Base-by-base conservation (phyloP, 1,140 invertebrate species). In the Schmidtea mediterranea region DNA sequence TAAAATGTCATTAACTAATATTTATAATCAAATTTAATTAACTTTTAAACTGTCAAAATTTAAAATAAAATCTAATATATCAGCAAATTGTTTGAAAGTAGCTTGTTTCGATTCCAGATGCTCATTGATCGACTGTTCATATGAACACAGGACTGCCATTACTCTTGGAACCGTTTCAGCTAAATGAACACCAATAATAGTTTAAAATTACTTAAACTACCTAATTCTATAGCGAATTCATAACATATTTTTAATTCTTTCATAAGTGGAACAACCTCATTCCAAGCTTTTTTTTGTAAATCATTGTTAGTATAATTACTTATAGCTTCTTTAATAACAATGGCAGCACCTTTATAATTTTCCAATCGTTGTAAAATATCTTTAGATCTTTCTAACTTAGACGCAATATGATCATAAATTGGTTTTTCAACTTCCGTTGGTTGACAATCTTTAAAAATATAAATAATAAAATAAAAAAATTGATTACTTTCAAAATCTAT, bases 31-130 rank as follows among this genome's bases (percentile, higher is more conserved):
- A 26, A 19, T 16, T 23, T 16, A 23, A 54, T 64, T 66, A 67
- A 79, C 78, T 71, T 89, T 90, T 57, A 82, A 74, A 66, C 87
- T 82, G 67, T 89, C 83, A 69, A 90, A 90, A 65, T 84, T 86
- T 21, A 89, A 69, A 15, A 86, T 82, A 62, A 89, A 90, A 66
- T 87, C 82, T 49, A 89, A 68, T 56, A 89, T 82, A 66, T 86
- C 79, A 12, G 82, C 82, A 65, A 90, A 78, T 65, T 89, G 84
- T 63, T 87, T 87, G 52, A 87, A 82, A 40, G 87, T 69, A 0
- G 83, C 82, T 63, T 90, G 84, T 61, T 87, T 82, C 37, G 76
- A 80, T 62, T 87, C 82, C 53, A 90, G 64, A 63, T 89, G 82
- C 57, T 86, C 76, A 24, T 76, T 78, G 1, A 82, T 79, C 53